These are phyloP conservation scores for Mesembrinibis cayennensis DNA, from an alignment of 2,113 vertebrate genomes.

Conservation along the genomic window DNA sequence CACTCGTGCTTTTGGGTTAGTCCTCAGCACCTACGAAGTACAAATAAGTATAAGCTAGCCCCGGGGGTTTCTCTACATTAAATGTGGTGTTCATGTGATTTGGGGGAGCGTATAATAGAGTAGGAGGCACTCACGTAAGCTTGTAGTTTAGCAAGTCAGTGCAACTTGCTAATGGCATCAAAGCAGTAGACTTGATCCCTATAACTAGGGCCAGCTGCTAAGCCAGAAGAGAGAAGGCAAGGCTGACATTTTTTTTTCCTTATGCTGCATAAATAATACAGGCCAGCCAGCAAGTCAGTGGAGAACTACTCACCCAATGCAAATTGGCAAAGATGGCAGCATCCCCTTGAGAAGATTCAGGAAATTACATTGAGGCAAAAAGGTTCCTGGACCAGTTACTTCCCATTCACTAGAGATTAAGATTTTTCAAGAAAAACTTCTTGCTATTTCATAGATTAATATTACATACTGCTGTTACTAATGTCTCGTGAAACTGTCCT, in stretches of 20 bases:
- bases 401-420: not conserved
- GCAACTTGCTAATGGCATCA: not conserved
- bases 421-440: not conserved
- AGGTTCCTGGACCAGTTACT: not conserved
- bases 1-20: not conserved
- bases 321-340: not conserved
- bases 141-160: not conserved
- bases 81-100: not conserved
- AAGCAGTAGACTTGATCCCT: not conserved
- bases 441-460: not conserved
- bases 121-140: not conserved
- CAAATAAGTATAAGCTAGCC: not conserved
- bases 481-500: not conserved
- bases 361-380: not conserved
- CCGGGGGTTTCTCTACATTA: not conserved
- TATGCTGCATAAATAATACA: not conserved
- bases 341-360: not conserved
- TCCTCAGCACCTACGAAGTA: not conserved
- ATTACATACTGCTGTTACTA: not conserved
- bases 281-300: not conserved
- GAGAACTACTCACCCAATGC: not conserved
- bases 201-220: not conserved
- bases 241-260: not conserved
- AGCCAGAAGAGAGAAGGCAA: not conserved
- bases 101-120: not conserved